Conservation (phyloP, 35 echinoderm and acorn worm genomes). For the Ptychodera flava region DNA sequence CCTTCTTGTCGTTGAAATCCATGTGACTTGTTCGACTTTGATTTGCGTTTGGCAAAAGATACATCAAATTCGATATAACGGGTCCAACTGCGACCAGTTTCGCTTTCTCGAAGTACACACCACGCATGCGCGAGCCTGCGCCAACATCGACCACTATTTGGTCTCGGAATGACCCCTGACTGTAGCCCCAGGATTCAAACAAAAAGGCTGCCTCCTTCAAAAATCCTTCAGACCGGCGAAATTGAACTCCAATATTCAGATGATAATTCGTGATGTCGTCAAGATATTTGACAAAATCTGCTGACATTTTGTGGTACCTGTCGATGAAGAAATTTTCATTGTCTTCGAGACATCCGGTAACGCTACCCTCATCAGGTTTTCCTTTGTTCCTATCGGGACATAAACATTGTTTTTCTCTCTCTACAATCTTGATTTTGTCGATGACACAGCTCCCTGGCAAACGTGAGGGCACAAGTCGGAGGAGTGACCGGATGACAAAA, state of each 20-base stretch:
- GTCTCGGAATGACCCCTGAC: not conserved
- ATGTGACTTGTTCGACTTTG: not conserved
- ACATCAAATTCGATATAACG: not conserved
- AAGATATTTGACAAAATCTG: not conserved
- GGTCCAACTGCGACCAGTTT: not conserved
- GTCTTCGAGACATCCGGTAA: not conserved
- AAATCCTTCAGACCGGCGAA: not conserved
- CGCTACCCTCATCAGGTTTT: not conserved
- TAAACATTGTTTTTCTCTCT: not conserved
- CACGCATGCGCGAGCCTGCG: not conserved
- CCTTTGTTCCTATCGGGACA: not conserved
- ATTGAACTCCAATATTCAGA: not conserved
- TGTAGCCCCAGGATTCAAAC: not conserved
- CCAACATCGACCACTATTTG: not conserved
- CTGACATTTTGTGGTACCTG: not conserved
- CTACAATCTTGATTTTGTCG: not conserved
- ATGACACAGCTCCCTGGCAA: not conserved
- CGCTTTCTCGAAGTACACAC: not conserved
- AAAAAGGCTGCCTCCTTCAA: not conserved
- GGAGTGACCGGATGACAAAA: too few relatives aligned
- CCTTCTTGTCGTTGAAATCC: not conserved
- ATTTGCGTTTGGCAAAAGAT: not conserved
- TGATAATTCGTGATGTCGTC: not conserved
- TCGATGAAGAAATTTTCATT: not conserved
- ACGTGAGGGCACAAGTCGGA: not conserved